Evolutionary conservation across 35 echinoderm and acorn worm species (phyloP).

Genomic region (Anneissia japonica): DNA sequence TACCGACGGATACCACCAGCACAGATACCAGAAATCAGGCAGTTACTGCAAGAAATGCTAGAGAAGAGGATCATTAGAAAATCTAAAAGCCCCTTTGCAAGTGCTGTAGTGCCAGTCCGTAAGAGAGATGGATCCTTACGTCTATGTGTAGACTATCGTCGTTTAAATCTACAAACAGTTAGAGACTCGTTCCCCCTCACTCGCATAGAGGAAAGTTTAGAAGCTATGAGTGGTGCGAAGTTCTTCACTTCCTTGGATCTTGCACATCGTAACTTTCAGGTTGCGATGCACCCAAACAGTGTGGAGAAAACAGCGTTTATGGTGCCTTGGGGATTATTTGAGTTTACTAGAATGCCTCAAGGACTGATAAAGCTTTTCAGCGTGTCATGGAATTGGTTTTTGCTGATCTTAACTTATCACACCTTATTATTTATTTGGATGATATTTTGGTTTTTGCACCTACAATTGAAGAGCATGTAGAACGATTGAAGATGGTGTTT

Average conservation of each 20-base stretch:
- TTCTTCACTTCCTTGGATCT: slow-evolving; percentile 44
- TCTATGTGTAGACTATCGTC: slow-evolving; percentile 52
- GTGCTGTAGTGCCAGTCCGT: not conserved
- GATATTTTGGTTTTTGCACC: slow-evolving; percentile 8
- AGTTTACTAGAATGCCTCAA: slow-evolving; percentile 35
- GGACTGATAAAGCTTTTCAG: slow-evolving; percentile 31
- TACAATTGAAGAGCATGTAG: not conserved
- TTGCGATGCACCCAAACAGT: not conserved
- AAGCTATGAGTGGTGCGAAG: slow-evolving; percentile 24
- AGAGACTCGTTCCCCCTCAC: slow-evolving; percentile 23
- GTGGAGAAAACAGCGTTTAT: slow-evolving; percentile 20
- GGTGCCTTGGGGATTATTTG: slow-evolving; percentile 11
- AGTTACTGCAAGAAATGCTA: not conserved
- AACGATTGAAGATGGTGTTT: not conserved
- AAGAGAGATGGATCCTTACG: slow-evolving; percentile 36
- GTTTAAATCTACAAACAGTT: slow-evolving; percentile 14
- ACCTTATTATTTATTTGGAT: slow-evolving; percentile 10
- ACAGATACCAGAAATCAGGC: not conserved
- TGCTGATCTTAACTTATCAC: not conserved
- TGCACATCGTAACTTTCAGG: slow-evolving; percentile 6
- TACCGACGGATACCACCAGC: not conserved
- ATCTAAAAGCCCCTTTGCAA: not conserved
- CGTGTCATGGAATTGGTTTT: not conserved
- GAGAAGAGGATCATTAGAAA: not conserved
- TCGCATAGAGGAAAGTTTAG: slow-evolving; percentile 38